These are phyloP conservation scores for Psittacula echo DNA, from an alignment of 2,797 vertebrate species.

Conservation along the genomic window DNA sequence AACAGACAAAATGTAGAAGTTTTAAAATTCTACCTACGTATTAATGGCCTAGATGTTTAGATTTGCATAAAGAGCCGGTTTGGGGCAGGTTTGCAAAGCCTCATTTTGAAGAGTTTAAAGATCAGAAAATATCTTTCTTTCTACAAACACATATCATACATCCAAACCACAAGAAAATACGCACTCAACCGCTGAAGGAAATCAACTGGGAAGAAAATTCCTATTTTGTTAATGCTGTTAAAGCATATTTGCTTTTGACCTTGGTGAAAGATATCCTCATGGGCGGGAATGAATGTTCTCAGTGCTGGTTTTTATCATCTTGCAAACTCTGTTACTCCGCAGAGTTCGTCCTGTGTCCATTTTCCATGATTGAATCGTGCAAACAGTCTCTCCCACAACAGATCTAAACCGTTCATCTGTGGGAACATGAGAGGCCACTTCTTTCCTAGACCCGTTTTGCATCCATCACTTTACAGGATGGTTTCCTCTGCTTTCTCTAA, in stretches of 20 bases:
- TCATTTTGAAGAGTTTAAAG: not conserved
- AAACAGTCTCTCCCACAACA: not conserved
- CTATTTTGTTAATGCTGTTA: not conserved
- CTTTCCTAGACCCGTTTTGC: not conserved
- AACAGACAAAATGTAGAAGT: not conserved
- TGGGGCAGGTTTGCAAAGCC: not conserved
- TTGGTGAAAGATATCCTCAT: not conserved
- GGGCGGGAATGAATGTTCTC: not conserved
- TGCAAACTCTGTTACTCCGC: not conserved
- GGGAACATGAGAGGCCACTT: not conserved
- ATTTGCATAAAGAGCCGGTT: not conserved
- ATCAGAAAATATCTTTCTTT: not conserved
- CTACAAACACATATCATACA: not conserved
- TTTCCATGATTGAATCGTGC: not conserved
- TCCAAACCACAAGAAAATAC: not conserved
- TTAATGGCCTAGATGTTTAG: not conserved
- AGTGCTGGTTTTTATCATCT: not conserved
- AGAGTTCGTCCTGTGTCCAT: not conserved
- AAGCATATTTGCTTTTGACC: not conserved
- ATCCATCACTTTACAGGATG: not conserved
- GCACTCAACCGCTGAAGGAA: not conserved
- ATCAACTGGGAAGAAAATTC: not conserved
- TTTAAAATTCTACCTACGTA: not conserved
- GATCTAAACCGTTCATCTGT: not conserved
- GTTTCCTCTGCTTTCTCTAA: not conserved